Percentiles rank a stretch among this genome's conserved stretches.
Evolutionary conservation across 2,797 vertebrate genomes (phyloP).

Genomic region (Thamnophis elegans): DNA sequence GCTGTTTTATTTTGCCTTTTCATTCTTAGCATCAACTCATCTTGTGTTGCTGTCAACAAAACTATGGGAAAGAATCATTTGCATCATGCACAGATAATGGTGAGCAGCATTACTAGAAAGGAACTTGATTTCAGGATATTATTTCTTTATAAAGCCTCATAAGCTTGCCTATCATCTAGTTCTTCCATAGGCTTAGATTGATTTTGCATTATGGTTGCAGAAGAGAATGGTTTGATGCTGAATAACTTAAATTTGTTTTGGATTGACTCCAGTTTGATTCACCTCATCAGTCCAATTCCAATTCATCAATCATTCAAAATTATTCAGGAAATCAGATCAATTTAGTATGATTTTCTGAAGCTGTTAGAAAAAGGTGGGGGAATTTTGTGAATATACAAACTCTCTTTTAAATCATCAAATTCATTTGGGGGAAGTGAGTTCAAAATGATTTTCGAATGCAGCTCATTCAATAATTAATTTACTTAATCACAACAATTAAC

Average conservation of each 20-base stretch:
- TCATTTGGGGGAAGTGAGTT: background rate
- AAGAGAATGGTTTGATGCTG: conserved; percentile 35
- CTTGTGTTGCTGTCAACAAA: conserved; percentile 6
- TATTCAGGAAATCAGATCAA: background rate
- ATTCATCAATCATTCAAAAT: background rate
- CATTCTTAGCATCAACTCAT: conserved; percentile 25
- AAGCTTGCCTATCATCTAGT: conserved; percentile 46
- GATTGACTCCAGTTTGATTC: background rate
- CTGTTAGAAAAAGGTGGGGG: background rate
- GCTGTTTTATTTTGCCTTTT: conserved; percentile 18
- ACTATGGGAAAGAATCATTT: background rate
- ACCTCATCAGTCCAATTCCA: background rate
- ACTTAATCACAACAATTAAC: background rate
- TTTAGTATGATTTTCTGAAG: background rate
- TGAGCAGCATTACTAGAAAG: conserved; percentile 24
- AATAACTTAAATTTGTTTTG: background rate
- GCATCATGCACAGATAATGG: conserved; percentile 29
- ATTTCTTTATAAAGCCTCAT: conserved; percentile 39
- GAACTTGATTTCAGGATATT: conserved; percentile 22
- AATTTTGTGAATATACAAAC: background rate
- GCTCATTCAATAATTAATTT: background rate
- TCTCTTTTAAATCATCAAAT: background rate
- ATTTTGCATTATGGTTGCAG: conserved; percentile 31
- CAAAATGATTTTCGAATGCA: background rate
- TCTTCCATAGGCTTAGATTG: conserved; percentile 26